Evolutionary conservation across 2,888 invertebrate species (phyloP), one percentile per base, ranked within the genome.

Genomic region (Eurytoma californica): DNA sequence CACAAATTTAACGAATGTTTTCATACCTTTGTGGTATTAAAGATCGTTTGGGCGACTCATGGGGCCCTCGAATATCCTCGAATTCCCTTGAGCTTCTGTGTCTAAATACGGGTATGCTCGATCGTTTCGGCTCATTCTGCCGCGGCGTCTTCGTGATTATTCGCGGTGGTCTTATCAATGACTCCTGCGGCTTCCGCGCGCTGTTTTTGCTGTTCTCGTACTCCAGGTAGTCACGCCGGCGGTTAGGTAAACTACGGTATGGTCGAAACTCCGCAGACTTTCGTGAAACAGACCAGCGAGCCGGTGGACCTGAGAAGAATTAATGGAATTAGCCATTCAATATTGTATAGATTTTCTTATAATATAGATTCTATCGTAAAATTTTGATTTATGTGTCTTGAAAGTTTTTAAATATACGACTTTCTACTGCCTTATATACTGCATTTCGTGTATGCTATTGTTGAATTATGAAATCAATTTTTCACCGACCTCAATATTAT

Each of bases 241-340:
- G 51, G 14, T 67, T 79, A 20, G 93, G 94, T 49, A 94, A 87
- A 85, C 94, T 94, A 83, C 92, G 92, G 87, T 93, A 92, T 76
- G 93, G 90, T 82, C 93, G 90, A 86, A 93, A 89, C 88, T 93
- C 92, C 51, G 92, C 91, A 2, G 92, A 92, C 80, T 91, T 91
- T 80, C 93, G 90, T 14, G 91, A 86, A 7, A 91, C 90, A 51
- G 91, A 91, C 93, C 93, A 90, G 67, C 92, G 88, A 14, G 92
- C 91, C 0, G 92, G 91, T 68, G 92, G 92, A 87, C 92, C 92
- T 92, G 84, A 78, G 79, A 65, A 68, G 24, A 72, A 63, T 81
- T 7, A 39, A 39, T 7, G 9, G 9, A 39, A 39, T 39, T 39
- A 39, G 39, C n/a, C n/a, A 39, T 7, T 30, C 3, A 24, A 24